Base-by-base conservation (phyloP, 2,888 invertebrate genomes). In the Cheilosia pagana region DNA sequence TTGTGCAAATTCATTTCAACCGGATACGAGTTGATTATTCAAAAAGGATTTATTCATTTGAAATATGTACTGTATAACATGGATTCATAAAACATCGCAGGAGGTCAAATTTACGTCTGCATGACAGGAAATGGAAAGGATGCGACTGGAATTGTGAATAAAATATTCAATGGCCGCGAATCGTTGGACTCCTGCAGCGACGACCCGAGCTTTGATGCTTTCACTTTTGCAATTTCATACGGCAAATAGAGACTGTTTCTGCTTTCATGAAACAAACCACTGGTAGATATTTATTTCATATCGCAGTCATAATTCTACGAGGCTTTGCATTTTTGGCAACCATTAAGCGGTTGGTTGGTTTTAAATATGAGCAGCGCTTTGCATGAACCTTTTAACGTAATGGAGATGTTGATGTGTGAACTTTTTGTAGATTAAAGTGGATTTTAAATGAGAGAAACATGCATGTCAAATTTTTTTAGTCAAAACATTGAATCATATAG, bases 21-120 rank as follows among this genome's bases (percentile, higher is more conserved):
- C 71, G 70, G 62, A 63, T 63, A 21, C 41, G 19, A 28, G 31
- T 31, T 74, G 41, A 70, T 70, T 70, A 77, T 77, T 70, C 53
- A 45, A 62, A 67, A 53, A 67, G 41, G 52, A 41, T 52, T 16
- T 62, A 72, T 41, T 39, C 60, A 62, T 53, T 60, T 62, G 25
- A n/a, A 60, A 21, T 16, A 31, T 53, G 31, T 35, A 35, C 28
- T 28, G 31, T 35, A 10, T 62, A 52, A 52, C n/a, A 19, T 5
- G 50, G 28, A 60, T 39, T 31, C 43, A 52, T 71, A 41, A 43
- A 52, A 41, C 60, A 43, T 60, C n/a, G 16, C 39, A 19, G 50
- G 52, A 21, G 60, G 60, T 62, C 52, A 50, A 43, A 60, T 45
- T 53, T 50, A 10, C 21, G 43, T 21, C 59, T 19, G 50, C 48